phyloP scores from a whole-genome alignment of 2,797 vertebrate genomes.

The Chaetophractus vellerosus region DNA sequence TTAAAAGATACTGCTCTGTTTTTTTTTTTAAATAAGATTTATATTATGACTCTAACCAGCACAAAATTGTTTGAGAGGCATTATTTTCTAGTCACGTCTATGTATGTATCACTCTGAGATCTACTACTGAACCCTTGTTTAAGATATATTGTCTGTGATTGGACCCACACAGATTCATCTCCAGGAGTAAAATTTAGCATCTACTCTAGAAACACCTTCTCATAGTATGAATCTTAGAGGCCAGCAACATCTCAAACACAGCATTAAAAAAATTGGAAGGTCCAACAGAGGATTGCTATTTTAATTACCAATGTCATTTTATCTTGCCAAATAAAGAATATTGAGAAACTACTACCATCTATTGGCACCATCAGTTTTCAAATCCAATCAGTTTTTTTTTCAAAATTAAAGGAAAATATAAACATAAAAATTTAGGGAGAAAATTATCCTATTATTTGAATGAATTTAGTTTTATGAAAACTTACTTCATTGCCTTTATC shows the following conservation, averaged over 20 bases:
- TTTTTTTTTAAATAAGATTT: neutral
- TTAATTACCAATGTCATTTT: neutral
- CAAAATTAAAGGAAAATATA: neutral
- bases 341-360: neutral
- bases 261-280: neutral
- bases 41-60: constrained; percentile 46
- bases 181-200: neutral
- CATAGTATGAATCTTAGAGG: neutral
- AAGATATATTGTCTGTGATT: neutral
- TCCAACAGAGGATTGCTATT: neutral
- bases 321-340: neutral
- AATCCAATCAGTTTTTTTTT: neutral
- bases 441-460: neutral
- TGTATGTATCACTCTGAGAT: neutral
- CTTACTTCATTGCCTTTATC: neutral
- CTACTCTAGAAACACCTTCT: neutral
- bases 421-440: neutral
- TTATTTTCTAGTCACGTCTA: neutral
- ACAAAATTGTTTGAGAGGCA: constrained; percentile 23
- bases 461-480: neutral
- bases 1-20: constrained; percentile 9
- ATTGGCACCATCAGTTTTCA: neutral
- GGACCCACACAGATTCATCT: neutral
- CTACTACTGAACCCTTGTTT: neutral
- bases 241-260: neutral